Base-by-base conservation (phyloP, 1,140 invertebrate genomes). In the Coenobita brevimanus region DNA sequence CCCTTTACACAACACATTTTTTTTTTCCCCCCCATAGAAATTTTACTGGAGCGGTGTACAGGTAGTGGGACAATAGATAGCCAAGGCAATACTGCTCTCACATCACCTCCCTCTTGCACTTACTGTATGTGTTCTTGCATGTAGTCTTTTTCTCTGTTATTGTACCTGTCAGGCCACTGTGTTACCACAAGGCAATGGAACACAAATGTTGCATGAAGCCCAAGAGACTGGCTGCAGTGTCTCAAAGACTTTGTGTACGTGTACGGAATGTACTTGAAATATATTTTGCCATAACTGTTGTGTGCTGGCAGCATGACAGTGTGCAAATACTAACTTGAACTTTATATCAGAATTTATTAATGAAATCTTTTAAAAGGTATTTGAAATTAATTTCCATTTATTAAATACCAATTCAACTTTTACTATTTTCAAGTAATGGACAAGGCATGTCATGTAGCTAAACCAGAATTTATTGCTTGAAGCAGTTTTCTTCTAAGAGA, bases 371-470 rank as follows among this genome's bases (percentile, higher is more conserved):
- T 8, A 50, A 8, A 50, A 50, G 17, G 46, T 50, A 50, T 8
- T 50, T 50, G 17, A 50, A 8, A 50, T 50, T 50, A 17, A 8
- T 17, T 50, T 50, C 17, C 6, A 17, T 50, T 50, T 50, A 21
- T 10, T 76, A 43, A 43, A 76, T 46, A 76, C 17, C 46, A 43
- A 43, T 41, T 43, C 6, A 8, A 76, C 43, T 41, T 60, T 64
- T 64, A 21, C 62, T 46, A 24, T 50, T 21, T 54, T 76, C 46
- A 76, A 46, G 46, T n/a, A 13, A 24, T 50, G 64, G 62, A 82
- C 78, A 62, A 43, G 50, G 80, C 80, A 82, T 82, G 80, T 69
- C 36, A 76, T 43, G 17, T 76, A 76, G 67, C 60, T 69, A 27
- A 60, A 50, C 69, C 50, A 54, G 67, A 41, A 64, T 82, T 43